phyloP scores from a whole-genome alignment of 2,113 vertebrate species.

The Sinocyclocheilus maitianheensis region DNA sequence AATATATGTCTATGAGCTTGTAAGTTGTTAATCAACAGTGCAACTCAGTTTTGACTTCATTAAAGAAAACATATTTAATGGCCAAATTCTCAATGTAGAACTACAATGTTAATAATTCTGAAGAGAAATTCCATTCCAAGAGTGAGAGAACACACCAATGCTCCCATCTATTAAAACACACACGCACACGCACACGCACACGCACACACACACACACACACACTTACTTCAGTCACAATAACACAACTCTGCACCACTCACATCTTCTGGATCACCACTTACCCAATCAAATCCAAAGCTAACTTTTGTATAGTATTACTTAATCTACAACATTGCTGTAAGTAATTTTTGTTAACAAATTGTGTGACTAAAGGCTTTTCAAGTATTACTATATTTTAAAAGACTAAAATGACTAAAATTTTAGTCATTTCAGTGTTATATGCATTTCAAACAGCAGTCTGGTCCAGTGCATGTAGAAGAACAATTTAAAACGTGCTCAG shows the following conservation, averaged over 20 bases:
- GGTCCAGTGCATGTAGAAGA: slow-evolving; percentile 61
- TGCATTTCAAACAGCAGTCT: slow-evolving; percentile 49
- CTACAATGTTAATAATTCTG: background rate
- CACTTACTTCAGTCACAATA: too few species aligned
- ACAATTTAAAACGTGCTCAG: slow-evolving; percentile 52
- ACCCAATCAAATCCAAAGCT: background rate
- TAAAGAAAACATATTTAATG: background rate
- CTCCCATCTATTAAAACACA: background rate
- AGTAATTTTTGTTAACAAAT: background rate
- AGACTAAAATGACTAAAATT: too few species aligned
- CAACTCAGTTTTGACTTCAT: too few species aligned
- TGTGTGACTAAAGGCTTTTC: background rate
- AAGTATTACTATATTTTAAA: background rate
- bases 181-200: background rate
- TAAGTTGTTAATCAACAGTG: background rate
- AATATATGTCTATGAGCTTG: background rate
- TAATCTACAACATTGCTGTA: background rate
- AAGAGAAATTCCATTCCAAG: background rate
- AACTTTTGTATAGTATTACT: background rate
- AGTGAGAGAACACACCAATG: background rate
- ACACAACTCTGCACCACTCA: too few species aligned
- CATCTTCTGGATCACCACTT: too few species aligned
- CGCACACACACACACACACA: too few species aligned
- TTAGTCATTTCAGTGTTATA: background rate
- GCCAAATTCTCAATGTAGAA: too few species aligned